Evolutionary conservation across 2,797 vertebrate species (phyloP).

Genomic region (Masticophis lateralis): DNA sequence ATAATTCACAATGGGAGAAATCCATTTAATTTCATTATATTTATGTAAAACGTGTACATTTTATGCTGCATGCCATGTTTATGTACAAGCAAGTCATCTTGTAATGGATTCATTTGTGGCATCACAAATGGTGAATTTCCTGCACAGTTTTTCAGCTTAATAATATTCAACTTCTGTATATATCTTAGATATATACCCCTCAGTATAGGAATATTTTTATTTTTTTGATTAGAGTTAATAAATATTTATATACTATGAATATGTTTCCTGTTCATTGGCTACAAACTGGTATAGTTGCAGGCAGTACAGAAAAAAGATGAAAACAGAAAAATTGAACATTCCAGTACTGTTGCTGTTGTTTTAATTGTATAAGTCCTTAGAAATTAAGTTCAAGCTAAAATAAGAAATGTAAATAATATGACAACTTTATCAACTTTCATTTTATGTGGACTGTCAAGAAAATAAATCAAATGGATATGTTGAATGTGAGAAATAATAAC

Average conservation of each 20-base stretch:
- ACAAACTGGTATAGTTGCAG: not conserved
- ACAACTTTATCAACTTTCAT: not conserved
- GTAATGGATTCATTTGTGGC: not conserved
- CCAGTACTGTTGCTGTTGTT: not conserved
- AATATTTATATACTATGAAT: not conserved
- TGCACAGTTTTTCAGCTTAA: not conserved
- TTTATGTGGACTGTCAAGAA: not conserved
- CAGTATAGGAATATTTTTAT: not conserved
- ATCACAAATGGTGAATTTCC: not conserved
- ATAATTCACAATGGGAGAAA: not conserved
- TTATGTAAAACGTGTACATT: not conserved
- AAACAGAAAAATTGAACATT: not conserved
- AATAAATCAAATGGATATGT: not conserved
- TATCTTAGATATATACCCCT: not conserved
- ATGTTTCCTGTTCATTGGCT: not conserved
- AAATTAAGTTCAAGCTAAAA: not conserved
- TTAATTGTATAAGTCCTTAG: not conserved
- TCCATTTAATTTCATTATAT: not conserved
- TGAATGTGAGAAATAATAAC: not conserved
- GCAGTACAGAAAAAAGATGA: not conserved
- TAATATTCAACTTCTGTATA: not conserved
- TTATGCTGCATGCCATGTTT: not conserved
- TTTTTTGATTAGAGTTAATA: not conserved
- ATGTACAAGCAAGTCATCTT: not conserved
- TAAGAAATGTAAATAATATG: not conserved